Percentiles rank a stretch among this genome's conserved stretches.
These are phyloP conservation scores for Nettapus auritus DNA, from an alignment of 2,113 vertebrate genomes.

Conservation along the genomic window DNA sequence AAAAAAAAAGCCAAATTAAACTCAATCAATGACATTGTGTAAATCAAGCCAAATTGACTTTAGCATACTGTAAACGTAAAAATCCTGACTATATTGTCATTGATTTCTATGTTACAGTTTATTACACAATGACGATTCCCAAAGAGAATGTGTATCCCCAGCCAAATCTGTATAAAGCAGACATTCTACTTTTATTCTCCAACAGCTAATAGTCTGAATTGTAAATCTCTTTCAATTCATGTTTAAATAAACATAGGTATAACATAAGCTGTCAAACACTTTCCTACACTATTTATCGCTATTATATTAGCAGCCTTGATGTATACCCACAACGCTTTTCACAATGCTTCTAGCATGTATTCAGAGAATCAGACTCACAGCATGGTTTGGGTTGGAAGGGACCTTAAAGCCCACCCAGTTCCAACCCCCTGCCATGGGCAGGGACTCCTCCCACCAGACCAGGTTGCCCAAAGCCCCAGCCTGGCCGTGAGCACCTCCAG, in stretches of 20 bases:
- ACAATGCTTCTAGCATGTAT: neutral
- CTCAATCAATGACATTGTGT: neutral
- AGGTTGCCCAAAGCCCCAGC: no score
- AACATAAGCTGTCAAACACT: neutral
- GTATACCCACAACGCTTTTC: fast-evolving
- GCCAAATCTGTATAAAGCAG: neutral
- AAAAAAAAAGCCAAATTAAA: neutral
- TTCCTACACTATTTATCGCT: neutral
- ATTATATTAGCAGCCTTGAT: neutral
- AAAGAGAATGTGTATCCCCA: neutral
- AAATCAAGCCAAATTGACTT: neutral
- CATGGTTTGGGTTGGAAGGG: no score
- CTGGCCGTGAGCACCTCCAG: no score
- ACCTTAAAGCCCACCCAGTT: no score
- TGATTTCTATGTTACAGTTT: neutral
- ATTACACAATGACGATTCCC: neutral
- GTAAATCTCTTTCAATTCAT: neutral
- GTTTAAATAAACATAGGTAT: conserved; percentile 14
- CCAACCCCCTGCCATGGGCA: no score
- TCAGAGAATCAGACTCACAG: neutral
- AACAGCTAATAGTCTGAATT: conserved; percentile 15
- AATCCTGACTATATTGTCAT: neutral
- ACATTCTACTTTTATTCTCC: neutral
- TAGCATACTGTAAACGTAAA: neutral
- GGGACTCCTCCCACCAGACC: no score